Evolutionary conservation across 2,888 invertebrate genomes (phyloP).

Genomic region (Operophtera brumata): DNA sequence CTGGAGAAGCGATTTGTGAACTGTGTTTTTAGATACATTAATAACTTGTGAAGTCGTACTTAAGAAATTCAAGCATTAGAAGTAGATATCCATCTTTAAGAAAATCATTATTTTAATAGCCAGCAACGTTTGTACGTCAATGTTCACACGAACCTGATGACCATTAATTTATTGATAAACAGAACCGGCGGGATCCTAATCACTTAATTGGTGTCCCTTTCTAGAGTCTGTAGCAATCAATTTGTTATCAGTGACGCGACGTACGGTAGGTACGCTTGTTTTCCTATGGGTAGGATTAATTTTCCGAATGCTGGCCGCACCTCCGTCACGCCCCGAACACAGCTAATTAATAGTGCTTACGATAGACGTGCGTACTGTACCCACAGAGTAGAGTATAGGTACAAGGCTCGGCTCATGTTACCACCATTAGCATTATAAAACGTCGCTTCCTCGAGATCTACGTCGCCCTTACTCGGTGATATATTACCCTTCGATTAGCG

Average conservation of each 20-base stretch:
- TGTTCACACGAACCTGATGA: constrained; percentile 42
- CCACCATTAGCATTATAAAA: constrained; percentile 66
- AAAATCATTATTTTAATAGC: neutral
- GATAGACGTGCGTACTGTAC: constrained; percentile 51
- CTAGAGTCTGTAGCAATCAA: constrained; percentile 63
- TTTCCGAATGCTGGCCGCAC: constrained; percentile 75
- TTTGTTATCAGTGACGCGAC: constrained; percentile 54
- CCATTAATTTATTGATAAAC: constrained; percentile 59
- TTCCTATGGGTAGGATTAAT: constrained; percentile 72
- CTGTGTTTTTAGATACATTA: neutral
- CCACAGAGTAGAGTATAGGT: constrained; percentile 1
- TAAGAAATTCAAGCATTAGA: no score
- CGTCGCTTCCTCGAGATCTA: constrained; percentile 30
- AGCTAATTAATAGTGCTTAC: constrained; percentile 76
- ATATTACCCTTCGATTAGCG: constrained; percentile 55
- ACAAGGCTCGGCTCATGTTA: constrained; percentile 55
- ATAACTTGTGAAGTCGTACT: no score
- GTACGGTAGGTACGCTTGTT: constrained; percentile 51
- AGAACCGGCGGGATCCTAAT: constrained; percentile 63
- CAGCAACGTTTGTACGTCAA: constrained; percentile 44
- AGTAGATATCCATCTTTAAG: neutral
- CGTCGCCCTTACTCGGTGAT: constrained; percentile 40
- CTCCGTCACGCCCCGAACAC: constrained; percentile 65
- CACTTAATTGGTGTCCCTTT: constrained; percentile 65
- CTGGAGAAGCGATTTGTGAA: constrained; percentile 7